Evolutionary conservation across 2,888 invertebrate species (phyloP), one percentile per base, ranked within the genome.

Genomic region (Drosophila diplacantha): DNA sequence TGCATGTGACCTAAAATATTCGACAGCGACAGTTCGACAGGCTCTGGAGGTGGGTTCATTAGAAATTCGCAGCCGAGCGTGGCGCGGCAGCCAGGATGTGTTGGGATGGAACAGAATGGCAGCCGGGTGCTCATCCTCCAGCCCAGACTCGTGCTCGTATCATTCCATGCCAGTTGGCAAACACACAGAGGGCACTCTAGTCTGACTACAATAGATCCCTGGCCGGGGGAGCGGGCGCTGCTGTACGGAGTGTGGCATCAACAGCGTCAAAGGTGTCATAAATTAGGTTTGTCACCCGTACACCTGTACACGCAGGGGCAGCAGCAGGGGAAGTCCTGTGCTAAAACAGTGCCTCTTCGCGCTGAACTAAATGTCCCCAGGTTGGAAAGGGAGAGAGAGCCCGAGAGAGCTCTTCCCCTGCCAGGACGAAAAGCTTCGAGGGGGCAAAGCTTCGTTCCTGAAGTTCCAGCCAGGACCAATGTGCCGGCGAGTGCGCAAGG

Each of bases 401-500:
- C 14, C 5, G 29, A 20, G 18, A 29, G 43, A n/a, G 22, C 31
- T 32, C 50, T 34, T 69, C 78, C 83, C 78, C 78, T 60, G 50
- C 43, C 60, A 18, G 43, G 60, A 53, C 22, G 1, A 34, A 64
- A 66, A 83, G 80, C 76, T 83, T 65, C 16, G 32, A 34, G 24
- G 26, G 46, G 64, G n/a, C 20, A 72, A 72, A 83, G 84, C 81
- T 81, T 74, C 34, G 61, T 84, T 84, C 84, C 84, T 59, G 84
- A 81, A 84, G 84, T 84, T 83, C 46, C 56, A 50, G 58, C 66
- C 80, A 64, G 81, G 82, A 61, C 56, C 64, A 79, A 83, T 76
- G 74, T 68, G 52, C 52, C 54, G 61, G 77, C 74, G 66, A 79
- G 63, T 81, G 83, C 81, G 81, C 81, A 81, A 81, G 81, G 81